A percentile compares a stretch with the other conserved stretches of the same genome.
phyloP scores from a whole-genome alignment of 2,888 invertebrate species.

The Leptinotarsa rubiginosa region DNA sequence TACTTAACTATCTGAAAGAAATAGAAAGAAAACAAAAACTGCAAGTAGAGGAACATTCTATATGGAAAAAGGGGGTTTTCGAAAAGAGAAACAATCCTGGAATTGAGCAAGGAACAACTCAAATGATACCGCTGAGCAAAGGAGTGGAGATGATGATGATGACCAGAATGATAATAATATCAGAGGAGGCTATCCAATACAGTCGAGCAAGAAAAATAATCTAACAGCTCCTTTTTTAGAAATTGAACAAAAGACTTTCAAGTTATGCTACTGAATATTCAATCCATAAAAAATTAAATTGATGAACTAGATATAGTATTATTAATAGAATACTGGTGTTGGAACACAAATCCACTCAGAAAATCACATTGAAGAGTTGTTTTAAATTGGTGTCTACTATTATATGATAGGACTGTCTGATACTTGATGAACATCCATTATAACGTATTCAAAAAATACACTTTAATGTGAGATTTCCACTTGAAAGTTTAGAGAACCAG shows the following conservation, averaged over 20 bases:
- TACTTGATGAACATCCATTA: too few relatives aligned
- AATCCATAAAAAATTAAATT: background rate
- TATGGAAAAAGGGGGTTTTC: background rate
- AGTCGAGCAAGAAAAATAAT: background rate
- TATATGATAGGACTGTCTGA: too few relatives aligned
- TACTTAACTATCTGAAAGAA: background rate
- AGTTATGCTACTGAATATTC: background rate
- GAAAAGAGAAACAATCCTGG: background rate
- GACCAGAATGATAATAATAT: too few relatives aligned
- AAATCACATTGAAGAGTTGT: too few relatives aligned
- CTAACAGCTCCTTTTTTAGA: background rate
- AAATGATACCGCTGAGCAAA: background rate
- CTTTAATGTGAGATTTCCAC: too few relatives aligned
- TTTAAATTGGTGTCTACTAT: too few relatives aligned
- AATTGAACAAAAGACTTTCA: background rate
- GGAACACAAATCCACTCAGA: too few relatives aligned
- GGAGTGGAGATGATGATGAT: background rate
- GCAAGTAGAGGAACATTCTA: background rate
- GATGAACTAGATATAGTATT: background rate
- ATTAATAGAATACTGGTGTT: background rate
- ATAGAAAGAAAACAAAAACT: background rate
- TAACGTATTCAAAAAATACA: too few relatives aligned
- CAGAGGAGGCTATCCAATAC: too few relatives aligned
- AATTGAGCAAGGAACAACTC: background rate
- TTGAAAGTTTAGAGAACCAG: too few relatives aligned